These are phyloP conservation scores for Ectropis crepuscularia DNA, from an alignment of 2,888 invertebrate species.

Conservation along the genomic window DNA sequence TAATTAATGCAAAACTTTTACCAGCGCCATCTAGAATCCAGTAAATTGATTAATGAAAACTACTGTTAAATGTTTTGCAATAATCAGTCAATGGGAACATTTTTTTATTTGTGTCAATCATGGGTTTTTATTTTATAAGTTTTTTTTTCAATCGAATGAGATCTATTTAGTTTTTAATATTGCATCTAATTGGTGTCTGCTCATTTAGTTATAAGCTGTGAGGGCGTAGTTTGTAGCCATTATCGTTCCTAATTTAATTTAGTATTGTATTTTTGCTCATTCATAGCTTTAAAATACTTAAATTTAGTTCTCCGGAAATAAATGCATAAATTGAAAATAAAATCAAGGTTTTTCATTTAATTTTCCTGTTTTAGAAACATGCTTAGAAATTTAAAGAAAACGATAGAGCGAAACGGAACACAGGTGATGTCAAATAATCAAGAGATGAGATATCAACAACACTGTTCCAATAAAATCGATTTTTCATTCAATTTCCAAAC, in stretches of 20 bases:
- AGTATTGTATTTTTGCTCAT: constrained; percentile 64
- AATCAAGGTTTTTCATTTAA: constrained; percentile 9
- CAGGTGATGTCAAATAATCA: too few relatives aligned
- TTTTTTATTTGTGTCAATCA: background rate
- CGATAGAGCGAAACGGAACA: too few relatives aligned
- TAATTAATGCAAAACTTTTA: too few relatives aligned
- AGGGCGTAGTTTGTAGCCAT: constrained; percentile 57
- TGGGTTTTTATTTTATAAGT: constrained; percentile 5
- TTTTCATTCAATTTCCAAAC: too few relatives aligned
- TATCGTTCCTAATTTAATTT: constrained; percentile 70
- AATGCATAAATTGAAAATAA: constrained; percentile 1
- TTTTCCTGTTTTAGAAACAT: constrained; percentile 4
- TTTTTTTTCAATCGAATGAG: background rate
- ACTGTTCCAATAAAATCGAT: too few relatives aligned
- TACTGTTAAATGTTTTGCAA: too few relatives aligned
- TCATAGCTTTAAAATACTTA: constrained; percentile 54
- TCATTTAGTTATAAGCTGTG: constrained; percentile 36
- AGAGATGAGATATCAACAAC: too few relatives aligned
- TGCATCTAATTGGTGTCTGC: constrained; percentile 32
- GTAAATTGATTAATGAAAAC: too few relatives aligned
- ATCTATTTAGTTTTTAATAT: constrained; percentile 1
- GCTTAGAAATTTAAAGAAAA: too few relatives aligned
- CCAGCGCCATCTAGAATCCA: too few relatives aligned
- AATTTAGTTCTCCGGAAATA: constrained; percentile 24
- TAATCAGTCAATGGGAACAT: background rate